Evolutionary conservation across 2,797 vertebrate species (phyloP).

Genomic region (Sarcophilus harrisii): DNA sequence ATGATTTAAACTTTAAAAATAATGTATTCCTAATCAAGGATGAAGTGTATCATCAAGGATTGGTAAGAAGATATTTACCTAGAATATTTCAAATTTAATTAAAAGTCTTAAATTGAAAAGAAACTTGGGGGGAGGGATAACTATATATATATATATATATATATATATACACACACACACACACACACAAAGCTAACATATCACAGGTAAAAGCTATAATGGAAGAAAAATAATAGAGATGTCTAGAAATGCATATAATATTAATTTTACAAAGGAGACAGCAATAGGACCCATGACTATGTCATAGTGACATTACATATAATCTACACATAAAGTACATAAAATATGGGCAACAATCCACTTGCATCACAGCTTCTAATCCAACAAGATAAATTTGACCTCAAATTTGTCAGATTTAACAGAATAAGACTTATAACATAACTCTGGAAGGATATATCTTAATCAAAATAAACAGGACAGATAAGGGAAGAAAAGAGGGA

Average conservation of each 20-base stretch:
- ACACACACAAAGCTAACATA: neutral
- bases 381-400: neutral
- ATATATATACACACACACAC: accelerated
- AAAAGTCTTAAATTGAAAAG: neutral
- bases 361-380: neutral
- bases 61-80: neutral
- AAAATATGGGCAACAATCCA: neutral
- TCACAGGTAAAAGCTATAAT: neutral
- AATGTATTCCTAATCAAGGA: neutral
- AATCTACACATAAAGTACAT: neutral
- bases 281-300: neutral
- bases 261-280: neutral
- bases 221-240: neutral
- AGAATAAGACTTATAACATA: neutral
- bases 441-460: neutral
- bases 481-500: neutral
- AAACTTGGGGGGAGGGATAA: too few relatives aligned
- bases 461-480: neutral
- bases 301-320: neutral
- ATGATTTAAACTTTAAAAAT: neutral
- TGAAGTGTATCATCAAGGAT: neutral
- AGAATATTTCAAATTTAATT: neutral
- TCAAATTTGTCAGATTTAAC: neutral
- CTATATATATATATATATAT: too few relatives aligned
- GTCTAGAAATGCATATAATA: neutral